These are phyloP conservation scores for Liparis tanakae DNA, from an alignment of 2,797 vertebrate genomes.

Conservation along the genomic window DNA sequence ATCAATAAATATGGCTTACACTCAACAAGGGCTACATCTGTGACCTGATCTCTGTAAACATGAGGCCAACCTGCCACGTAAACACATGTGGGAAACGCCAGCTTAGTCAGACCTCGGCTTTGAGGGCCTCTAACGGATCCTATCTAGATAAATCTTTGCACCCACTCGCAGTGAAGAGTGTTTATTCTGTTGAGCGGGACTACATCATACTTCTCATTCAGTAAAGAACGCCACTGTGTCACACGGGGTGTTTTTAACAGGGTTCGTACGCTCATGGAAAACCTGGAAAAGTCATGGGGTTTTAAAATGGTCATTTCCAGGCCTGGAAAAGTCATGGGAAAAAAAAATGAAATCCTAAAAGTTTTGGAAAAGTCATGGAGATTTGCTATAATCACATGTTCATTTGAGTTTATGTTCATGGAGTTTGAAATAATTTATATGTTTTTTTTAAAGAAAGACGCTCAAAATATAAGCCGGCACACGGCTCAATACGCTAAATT, in stretches of 20 bases:
- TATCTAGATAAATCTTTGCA: slow-evolving; percentile 6
- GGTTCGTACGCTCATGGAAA: too few relatives aligned
- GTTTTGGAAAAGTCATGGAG: too few relatives aligned
- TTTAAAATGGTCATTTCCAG: too few relatives aligned
- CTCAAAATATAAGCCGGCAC: too few relatives aligned
- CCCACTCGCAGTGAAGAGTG: not conserved
- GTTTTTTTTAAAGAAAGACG: too few relatives aligned
- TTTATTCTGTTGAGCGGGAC: slow-evolving; percentile 2
- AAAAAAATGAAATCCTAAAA: too few relatives aligned
- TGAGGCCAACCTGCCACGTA: not conserved
- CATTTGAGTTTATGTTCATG: too few relatives aligned
- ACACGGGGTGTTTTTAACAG: not conserved
- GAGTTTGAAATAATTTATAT: too few relatives aligned
- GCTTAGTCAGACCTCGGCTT: slow-evolving; percentile 10
- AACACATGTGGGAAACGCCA: slow-evolving; percentile 25
- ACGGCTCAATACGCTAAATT: too few relatives aligned
- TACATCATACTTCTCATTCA: not conserved
- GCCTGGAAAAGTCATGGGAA: too few relatives aligned
- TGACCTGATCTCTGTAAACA: slow-evolving; percentile 25
- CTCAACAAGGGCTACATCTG: not conserved
- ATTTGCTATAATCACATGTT: too few relatives aligned
- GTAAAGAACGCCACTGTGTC: not conserved
- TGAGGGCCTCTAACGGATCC: not conserved
- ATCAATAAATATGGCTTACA: not conserved
- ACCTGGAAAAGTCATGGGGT: too few relatives aligned